phyloP scores from a whole-genome alignment of 2,797 vertebrate genomes.

The Falco concolor region DNA sequence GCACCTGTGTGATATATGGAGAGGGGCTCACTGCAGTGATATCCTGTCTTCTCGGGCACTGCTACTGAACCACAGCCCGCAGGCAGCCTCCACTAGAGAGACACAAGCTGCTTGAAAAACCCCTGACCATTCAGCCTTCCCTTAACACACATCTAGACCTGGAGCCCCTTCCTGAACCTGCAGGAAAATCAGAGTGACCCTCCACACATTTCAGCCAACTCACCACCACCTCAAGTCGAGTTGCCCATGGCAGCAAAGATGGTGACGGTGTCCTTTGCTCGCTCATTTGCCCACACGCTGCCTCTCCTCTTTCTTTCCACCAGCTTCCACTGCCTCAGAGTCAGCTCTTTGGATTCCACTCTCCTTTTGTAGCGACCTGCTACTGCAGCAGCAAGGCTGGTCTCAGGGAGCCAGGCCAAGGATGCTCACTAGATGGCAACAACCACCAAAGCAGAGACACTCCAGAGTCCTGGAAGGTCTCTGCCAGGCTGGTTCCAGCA shows the following conservation, averaged over 20 bases:
- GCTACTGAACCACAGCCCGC: background rate
- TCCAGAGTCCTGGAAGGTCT: background rate
- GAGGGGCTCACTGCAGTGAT: background rate
- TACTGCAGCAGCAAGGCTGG: background rate
- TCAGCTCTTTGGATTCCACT: background rate
- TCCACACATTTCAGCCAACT: background rate
- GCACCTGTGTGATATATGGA: background rate
- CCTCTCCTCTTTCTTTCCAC: background rate
- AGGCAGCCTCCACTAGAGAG: background rate
- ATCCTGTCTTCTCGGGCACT: background rate
- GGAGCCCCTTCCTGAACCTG: background rate
- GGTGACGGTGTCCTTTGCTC: background rate
- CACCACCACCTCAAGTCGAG: background rate
- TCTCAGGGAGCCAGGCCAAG: background rate
- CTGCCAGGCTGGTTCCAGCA: background rate
- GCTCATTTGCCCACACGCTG: fast-evolving
- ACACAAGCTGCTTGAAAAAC: background rate
- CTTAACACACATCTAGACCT: background rate
- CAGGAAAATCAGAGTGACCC: background rate
- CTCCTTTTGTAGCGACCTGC: background rate
- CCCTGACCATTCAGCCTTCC: background rate
- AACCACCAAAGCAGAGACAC: background rate
- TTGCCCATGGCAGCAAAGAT: background rate
- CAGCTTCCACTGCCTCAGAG: background rate
- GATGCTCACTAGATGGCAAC: slow-evolving; percentile 55